These are phyloP conservation scores for Chionoecetes opilio DNA, from an alignment of 1,140 invertebrate species.

Conservation along the genomic window DNA sequence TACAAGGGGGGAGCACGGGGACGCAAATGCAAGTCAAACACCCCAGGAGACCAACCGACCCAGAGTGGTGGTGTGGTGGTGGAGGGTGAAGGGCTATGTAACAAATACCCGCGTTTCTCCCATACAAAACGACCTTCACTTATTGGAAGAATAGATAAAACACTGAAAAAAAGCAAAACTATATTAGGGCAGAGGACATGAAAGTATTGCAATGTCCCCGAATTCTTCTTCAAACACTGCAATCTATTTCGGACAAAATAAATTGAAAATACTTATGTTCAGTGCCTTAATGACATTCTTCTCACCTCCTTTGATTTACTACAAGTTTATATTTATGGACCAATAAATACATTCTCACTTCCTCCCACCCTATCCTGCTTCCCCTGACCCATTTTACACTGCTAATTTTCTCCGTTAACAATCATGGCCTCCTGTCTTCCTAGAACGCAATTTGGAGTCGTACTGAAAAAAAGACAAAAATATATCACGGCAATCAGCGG, in stretches of 20 bases:
- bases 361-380: neutral
- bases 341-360: neutral
- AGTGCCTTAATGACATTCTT: neutral
- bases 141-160: neutral
- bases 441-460: neutral
- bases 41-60: neutral
- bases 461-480: constrained; percentile 12
- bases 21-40: neutral
- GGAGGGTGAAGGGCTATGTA: neutral
- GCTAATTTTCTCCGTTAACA: neutral
- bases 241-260: neutral
- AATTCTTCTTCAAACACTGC: neutral
- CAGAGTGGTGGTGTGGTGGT: neutral
- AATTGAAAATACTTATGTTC: neutral
- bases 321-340: neutral
- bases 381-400: neutral
- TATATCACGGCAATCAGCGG: constrained; percentile 28
- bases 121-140: neutral
- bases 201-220: neutral
- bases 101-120: neutral
- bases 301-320: neutral
- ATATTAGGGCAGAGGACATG: neutral
- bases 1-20: neutral
- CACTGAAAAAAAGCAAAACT: neutral
- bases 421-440: neutral